Base-by-base conservation (phyloP, 92 coral and sea anemone genomes). In the Phenganax marumi region DNA sequence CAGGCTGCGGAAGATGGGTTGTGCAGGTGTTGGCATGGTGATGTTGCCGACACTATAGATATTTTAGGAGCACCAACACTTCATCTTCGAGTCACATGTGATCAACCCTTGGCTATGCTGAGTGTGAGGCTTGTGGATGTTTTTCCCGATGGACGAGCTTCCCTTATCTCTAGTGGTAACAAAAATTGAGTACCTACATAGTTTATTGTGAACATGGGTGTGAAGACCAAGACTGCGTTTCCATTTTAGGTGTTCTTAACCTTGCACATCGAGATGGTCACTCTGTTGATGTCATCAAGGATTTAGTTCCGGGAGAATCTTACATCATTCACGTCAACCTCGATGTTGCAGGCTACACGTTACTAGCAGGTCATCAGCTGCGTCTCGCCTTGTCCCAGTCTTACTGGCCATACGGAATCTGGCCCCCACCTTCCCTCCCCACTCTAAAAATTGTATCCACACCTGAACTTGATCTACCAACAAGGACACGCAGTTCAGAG, bases 361-460 rank as follows among this genome's bases (percentile, higher is more conserved):
- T 91, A 21, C 80, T 84, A 71, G 85, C 89, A 49, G 93, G 87
- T 22, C 93, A 91, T 68, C 90, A 76, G 75, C 79, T 91, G 21
- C 90, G 92, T 25, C 84, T 91, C 60, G 97, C 97, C 8, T 81
- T 91, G 77, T 90, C 97, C 53, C 88, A 92, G 21, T 85, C 89
- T 19, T 88, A 83, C 39, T 91, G 93, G 93, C 97, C 97, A 10
- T 52, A 56, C 81, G 63, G 80, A 8, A 87, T 90, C 18, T 91
- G 97, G 97, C 97, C 93, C 48, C 89, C 97, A 43, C 91, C 97
- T 0, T 79, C 54, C 33, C 84, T 81, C 53, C 77, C 97, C 23
- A 54, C 70, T 66, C 86, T 91, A 25, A 65, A 83, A 2, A 57
- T 91, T 47, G 86, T 90, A 65, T 71, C 86, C 84, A 61, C 70